phyloP scores from a whole-genome alignment of 2,888 invertebrate species.

The Agrochola circellaris region DNA sequence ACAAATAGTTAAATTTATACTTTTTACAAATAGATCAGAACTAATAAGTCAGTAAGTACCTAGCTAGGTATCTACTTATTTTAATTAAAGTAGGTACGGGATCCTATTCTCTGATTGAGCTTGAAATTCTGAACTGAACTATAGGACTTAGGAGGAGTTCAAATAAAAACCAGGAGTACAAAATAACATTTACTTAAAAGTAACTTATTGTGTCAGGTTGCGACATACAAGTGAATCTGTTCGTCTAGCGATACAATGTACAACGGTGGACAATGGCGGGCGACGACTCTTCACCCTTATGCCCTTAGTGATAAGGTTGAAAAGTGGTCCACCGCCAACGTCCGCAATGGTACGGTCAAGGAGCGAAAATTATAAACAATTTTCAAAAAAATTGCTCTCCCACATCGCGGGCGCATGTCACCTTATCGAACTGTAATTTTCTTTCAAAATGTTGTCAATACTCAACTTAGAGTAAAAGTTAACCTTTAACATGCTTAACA shows the following conservation, averaged over 20 bases:
- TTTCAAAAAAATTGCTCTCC: neutral
- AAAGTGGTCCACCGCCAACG: too few species aligned
- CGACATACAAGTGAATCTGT: conserved; percentile 53
- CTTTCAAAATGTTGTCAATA: neutral
- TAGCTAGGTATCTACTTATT: neutral
- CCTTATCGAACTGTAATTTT: neutral
- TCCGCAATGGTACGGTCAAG: neutral
- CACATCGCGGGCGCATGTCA: neutral
- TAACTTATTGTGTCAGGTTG: conserved; percentile 62
- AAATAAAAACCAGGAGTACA: conserved; percentile 67
- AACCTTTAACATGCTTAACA: neutral
- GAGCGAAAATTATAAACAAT: neutral
- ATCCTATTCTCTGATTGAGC: neutral
- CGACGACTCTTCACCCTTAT: too few species aligned
- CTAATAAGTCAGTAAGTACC: neutral
- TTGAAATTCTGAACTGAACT: neutral
- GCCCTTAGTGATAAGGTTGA: too few species aligned
- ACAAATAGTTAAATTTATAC: neutral
- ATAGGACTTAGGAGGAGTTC: neutral
- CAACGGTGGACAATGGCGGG: too few species aligned
- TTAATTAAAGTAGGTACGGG: neutral
- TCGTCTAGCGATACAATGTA: conserved; percentile 40
- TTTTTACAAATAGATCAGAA: neutral
- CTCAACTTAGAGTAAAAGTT: neutral
- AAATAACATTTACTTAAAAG: conserved; percentile 75